phyloP scores from a whole-genome alignment of 2,888 invertebrate genomes.

The Theretra japonica region DNA sequence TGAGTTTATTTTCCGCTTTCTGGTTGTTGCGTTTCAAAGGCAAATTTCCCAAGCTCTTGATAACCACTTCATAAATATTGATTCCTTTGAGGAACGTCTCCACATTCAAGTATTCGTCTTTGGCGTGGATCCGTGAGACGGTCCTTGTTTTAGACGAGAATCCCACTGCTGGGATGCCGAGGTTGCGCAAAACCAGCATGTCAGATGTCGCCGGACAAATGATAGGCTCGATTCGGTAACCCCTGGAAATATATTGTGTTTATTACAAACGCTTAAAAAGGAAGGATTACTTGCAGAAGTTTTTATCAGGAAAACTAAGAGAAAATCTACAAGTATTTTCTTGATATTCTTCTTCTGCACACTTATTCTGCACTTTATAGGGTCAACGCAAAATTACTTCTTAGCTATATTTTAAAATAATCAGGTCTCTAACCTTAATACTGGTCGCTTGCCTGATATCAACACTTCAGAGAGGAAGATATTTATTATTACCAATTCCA shows the following conservation, averaged over 20 bases:
- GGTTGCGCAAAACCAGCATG: constrained; percentile 57
- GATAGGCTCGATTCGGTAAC: constrained; percentile 52
- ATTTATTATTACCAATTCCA: too few species aligned
- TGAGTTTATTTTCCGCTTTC: neutral
- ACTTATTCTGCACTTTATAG: too few species aligned
- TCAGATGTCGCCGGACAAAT: constrained; percentile 66
- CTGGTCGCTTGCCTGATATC: too few species aligned
- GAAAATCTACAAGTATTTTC: too few species aligned
- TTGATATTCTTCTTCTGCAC: too few species aligned
- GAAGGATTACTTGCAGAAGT: too few species aligned
- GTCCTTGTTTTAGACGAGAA: constrained; percentile 61
- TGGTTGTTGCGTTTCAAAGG: neutral
- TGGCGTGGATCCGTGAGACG: constrained; percentile 48
- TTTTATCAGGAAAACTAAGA: too few species aligned
- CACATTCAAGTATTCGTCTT: constrained; percentile 62
- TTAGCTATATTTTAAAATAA: too few species aligned
- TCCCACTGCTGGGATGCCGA: constrained; percentile 66
- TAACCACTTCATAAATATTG: constrained; percentile 58
- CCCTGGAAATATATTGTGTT: constrained; percentile 50
- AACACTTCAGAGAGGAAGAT: too few species aligned
- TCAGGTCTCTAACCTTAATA: too few species aligned
- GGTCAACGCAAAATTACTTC: too few species aligned
- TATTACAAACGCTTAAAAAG: too few species aligned
- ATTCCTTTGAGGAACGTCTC: constrained; percentile 62
- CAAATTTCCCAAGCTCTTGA: constrained; percentile 47